Conservation (phyloP, 2,113 vertebrate genomes). For the Pampusana beccarii region DNA sequence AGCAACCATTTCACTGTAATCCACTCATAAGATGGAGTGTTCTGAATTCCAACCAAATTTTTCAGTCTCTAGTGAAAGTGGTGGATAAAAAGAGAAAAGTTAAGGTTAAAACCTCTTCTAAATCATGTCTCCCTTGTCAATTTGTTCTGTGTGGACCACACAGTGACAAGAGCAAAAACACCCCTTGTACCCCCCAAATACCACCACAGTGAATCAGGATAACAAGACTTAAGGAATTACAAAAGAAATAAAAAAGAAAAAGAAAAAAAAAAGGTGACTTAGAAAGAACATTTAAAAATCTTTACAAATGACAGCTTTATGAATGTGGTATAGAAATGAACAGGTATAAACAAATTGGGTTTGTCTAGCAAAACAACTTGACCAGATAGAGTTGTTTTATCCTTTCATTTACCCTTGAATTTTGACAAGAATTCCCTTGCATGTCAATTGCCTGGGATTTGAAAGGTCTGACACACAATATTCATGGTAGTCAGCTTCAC, state of each 20-base stretch:
- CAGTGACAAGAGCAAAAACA: neutral
- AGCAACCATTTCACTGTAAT: neutral
- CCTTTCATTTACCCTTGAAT: neutral
- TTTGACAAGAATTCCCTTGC: constrained; percentile 23
- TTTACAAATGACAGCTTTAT: neutral
- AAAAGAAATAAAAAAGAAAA: neutral
- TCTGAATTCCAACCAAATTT: neutral
- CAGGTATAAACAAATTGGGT: neutral
- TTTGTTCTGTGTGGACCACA: neutral
- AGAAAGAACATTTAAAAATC: neutral
- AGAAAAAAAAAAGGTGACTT: neutral
- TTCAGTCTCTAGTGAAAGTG: neutral
- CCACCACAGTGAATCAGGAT: neutral
- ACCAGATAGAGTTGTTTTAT: neutral
- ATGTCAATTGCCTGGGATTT: neutral
- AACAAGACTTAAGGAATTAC: neutral
- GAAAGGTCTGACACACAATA: neutral
- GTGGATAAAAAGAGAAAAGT: neutral
- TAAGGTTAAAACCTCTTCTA: neutral
- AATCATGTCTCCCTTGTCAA: neutral
- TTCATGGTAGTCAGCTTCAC: neutral
- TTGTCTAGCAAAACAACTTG: neutral
- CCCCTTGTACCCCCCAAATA: neutral
- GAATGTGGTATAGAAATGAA: neutral
- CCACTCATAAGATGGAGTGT: neutral